phyloP scores from a whole-genome alignment of 2,888 invertebrate species.

The Pinctada fucata region DNA sequence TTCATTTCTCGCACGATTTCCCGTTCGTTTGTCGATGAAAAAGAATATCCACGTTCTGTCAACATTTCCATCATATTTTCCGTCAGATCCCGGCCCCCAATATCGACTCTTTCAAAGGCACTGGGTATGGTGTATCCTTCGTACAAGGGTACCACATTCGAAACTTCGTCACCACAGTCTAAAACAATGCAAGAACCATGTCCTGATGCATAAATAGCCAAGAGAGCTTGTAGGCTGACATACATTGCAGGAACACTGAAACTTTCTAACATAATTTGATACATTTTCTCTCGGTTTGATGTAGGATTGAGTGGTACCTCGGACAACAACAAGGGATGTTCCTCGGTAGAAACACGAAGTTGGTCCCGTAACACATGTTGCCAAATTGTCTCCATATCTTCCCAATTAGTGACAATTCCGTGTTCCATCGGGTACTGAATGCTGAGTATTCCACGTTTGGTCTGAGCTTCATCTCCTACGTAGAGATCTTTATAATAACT shows the following conservation, averaged over 20 bases:
- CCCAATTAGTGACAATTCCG: constrained; percentile 74
- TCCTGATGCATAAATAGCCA: constrained; percentile 94
- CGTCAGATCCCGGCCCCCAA: constrained; percentile 47
- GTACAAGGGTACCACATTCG: constrained; percentile 16
- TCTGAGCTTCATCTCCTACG: constrained; percentile 69
- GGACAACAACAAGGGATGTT: constrained; percentile 91
- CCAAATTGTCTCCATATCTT: constrained; percentile 75
- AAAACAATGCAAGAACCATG: constrained; percentile 95
- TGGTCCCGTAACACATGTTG: constrained; percentile 73
- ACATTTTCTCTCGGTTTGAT: constrained; percentile 94
- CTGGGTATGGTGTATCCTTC: constrained; percentile 54
- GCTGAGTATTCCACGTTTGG: constrained; percentile 72
- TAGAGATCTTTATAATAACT: constrained; percentile 39
- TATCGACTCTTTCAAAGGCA: constrained; percentile 53
- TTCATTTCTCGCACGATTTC: constrained; percentile 25
- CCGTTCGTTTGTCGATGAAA: constrained; percentile 78
- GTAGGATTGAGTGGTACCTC: constrained; percentile 93
- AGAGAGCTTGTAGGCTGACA: constrained; percentile 94
- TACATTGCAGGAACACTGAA: constrained; percentile 95
- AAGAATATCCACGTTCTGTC: constrained; percentile 68
- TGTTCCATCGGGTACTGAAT: constrained; percentile 72
- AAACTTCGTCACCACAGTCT: neutral
- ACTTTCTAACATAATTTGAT: constrained; percentile 76
- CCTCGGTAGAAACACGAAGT: constrained; percentile 80
- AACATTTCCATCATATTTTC: constrained; percentile 36